Percentiles rank a stretch among this genome's conserved stretches.
These are phyloP conservation scores for Philaethria dido DNA, from an alignment of 2,888 invertebrate species.

Conservation along the genomic window DNA sequence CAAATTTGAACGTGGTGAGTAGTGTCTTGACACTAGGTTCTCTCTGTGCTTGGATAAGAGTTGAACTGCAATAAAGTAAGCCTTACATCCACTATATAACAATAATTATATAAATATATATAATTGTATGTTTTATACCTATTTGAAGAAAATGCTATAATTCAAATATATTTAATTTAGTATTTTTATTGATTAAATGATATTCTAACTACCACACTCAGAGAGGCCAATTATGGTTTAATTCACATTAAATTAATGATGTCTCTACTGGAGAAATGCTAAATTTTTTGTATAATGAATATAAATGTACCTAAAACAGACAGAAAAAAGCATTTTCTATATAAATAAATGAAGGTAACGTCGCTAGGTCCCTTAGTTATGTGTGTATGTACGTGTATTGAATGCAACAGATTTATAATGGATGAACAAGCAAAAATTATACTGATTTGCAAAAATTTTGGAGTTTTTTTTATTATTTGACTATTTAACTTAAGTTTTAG, in stretches of 20 bases:
- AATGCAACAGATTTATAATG: constrained; percentile 54
- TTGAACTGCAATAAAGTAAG: no score
- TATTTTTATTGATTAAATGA: not conserved
- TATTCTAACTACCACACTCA: no score
- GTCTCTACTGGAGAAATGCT: no score
- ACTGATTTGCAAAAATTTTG: constrained; percentile 65
- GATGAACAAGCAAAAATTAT: constrained; percentile 64
- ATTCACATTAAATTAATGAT: not conserved
- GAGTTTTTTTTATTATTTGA: constrained; percentile 30
- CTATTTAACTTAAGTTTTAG: no score
- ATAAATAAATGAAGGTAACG: constrained; percentile 21
- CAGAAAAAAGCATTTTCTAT: not conserved
- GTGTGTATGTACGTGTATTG: constrained; percentile 53
- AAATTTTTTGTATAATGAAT: not conserved
- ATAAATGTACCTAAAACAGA: not conserved
- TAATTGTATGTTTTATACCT: no score
- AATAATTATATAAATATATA: no score
- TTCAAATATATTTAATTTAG: not conserved
- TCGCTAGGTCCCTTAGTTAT: constrained; percentile 50
- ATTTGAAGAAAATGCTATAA: not conserved
- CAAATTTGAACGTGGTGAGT: no score
- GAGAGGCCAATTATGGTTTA: not conserved
- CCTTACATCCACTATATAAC: no score
- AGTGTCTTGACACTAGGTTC: no score
- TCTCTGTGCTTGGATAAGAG: no score